Conservation (phyloP, 2,113 vertebrate species). For the Manacus vitellinus region DNA sequence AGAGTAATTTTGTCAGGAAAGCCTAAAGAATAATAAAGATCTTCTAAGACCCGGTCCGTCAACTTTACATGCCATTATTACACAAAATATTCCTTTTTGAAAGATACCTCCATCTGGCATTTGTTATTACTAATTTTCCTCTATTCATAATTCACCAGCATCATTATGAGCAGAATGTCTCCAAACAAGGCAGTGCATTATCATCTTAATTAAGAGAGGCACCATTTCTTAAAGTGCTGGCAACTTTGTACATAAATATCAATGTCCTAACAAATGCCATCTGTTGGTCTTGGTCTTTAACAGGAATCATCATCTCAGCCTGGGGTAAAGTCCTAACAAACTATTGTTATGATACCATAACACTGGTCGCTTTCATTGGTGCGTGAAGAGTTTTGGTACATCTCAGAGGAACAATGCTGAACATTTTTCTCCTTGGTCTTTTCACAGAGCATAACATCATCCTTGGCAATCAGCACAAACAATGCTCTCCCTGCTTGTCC, state of each 20-base stretch:
- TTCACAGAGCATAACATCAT: conserved; percentile 24
- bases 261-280: conserved; percentile 45
- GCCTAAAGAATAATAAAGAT: conserved; percentile 58
- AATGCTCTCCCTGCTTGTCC: background rate
- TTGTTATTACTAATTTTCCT: conserved; percentile 55
- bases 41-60: conserved; percentile 3
- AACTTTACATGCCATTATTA: conserved; percentile 31
- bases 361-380: background rate
- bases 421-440: conserved; percentile 3
- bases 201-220: conserved; percentile 36
- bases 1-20: conserved; percentile 58
- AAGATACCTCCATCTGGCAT: conserved; percentile 46
- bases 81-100: conserved; percentile 24
- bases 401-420: background rate
- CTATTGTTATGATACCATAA: conserved; percentile 24
- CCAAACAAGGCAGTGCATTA: conserved; percentile 43
- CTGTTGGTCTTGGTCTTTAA: background rate
- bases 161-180: conserved; percentile 1
- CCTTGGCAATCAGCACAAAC: background rate
- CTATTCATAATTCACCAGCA: conserved; percentile 48
- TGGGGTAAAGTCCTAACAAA: background rate
- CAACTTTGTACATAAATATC: conserved; percentile 36
- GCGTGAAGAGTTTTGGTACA: background rate
- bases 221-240: conserved; percentile 9
- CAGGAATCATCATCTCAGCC: background rate